A percentile compares a stretch with the other conserved stretches of the same genome.
These are phyloP conservation scores for Scotopteryx bipunctaria DNA, from an alignment of 2,888 invertebrate genomes.

Conservation along the genomic window DNA sequence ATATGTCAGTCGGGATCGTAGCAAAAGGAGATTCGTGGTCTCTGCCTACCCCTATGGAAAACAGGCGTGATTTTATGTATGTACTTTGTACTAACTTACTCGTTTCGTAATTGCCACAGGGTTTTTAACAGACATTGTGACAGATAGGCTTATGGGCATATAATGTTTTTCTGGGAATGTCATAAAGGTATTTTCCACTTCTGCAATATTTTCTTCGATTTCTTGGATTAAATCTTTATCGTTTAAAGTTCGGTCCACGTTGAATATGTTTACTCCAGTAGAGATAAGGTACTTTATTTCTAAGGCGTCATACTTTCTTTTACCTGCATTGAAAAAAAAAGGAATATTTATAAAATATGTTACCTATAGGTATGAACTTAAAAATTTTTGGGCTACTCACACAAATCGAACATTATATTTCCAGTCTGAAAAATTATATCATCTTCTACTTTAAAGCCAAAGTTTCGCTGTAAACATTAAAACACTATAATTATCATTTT, in stretches of 20 bases:
- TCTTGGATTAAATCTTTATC: neutral
- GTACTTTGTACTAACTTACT: too few species aligned
- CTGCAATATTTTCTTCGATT: conserved; percentile 1
- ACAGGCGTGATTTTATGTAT: too few species aligned
- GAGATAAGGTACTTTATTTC: conserved; percentile 3
- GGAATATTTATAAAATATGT: too few species aligned
- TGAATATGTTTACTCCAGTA: conserved; percentile 16
- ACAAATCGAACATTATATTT: conserved; percentile 37
- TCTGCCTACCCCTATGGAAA: too few species aligned
- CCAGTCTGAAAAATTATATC: conserved; percentile 34
- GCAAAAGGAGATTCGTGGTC: too few species aligned
- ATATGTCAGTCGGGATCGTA: too few species aligned
- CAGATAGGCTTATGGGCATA: conserved; percentile 9
- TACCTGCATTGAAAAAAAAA: conserved; percentile 2
- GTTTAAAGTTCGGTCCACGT: conserved; percentile 8
- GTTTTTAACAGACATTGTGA: conserved; percentile 14
- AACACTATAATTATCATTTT: too few species aligned
- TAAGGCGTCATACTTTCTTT: conserved; percentile 3
- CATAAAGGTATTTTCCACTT: neutral
- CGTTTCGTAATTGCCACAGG: conserved; percentile 13
- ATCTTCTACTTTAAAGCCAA: neutral
- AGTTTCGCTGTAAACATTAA: conserved; percentile 4
- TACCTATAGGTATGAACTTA: too few species aligned
- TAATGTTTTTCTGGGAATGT: conserved; percentile 1
- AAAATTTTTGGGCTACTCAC: too few species aligned